phyloP scores from a whole-genome alignment of 2,113 vertebrate species.

The Pithys albifrons region DNA sequence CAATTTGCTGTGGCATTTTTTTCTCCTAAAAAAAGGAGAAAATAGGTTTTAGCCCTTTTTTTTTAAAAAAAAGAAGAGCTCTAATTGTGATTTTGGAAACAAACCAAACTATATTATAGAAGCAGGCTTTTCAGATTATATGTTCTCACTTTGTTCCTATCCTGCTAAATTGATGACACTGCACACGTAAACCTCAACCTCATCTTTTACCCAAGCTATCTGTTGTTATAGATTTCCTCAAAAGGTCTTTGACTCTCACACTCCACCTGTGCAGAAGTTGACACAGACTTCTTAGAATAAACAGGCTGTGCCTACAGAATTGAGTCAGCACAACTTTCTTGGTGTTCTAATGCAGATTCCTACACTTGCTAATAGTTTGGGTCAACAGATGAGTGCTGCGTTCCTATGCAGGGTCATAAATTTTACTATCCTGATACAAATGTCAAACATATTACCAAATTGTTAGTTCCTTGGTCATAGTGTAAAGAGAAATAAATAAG shows the following conservation, averaged over 20 bases:
- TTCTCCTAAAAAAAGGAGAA: not conserved
- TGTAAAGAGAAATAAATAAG: conserved; percentile 48
- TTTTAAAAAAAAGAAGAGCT: not conserved
- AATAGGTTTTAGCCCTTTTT: not conserved
- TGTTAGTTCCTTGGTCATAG: not conserved
- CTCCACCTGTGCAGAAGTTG: not conserved
- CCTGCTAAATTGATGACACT: not conserved
- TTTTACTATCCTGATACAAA: conserved; percentile 2
- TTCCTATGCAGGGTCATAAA: conserved; percentile 28
- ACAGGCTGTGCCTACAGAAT: not conserved
- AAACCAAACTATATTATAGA: not conserved
- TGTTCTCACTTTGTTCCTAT: not conserved
- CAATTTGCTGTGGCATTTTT: not conserved
- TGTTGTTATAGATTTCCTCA: not conserved
- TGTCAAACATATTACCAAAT: conserved; percentile 45
- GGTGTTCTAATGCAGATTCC: not conserved
- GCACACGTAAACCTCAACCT: not conserved
- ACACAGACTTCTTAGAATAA: not conserved
- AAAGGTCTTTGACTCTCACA: not conserved
- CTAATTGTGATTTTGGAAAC: not conserved
- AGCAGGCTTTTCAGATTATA: accelerated
- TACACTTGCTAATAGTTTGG: not conserved
- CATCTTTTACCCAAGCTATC: not conserved
- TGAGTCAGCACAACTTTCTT: conserved; percentile 28
- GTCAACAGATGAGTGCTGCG: conserved; percentile 11